phyloP scores from a whole-genome alignment of 2,113 vertebrate genomes.

The Gasterosteus aculeatus region DNA sequence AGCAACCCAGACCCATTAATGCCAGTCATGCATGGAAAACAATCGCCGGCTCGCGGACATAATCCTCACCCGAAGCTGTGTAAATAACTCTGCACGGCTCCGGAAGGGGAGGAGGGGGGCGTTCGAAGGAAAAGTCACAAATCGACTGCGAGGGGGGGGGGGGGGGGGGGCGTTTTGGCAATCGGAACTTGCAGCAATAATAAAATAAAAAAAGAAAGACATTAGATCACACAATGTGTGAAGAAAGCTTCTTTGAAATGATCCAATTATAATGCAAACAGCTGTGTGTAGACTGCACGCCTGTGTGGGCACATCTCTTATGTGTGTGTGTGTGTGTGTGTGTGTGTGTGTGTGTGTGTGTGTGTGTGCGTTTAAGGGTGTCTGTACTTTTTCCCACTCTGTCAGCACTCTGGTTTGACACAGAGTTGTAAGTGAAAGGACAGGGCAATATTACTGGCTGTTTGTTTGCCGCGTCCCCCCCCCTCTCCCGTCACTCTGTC shows the following conservation, averaged over 20 bases:
- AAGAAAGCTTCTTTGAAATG: constrained; percentile 38
- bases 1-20: constrained; percentile 66
- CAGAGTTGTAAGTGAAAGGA: constrained; percentile 60
- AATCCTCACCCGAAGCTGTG: constrained; percentile 67
- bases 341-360: neutral
- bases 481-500: constrained; percentile 64
- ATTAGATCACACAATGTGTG: constrained; percentile 39
- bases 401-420: constrained; percentile 68
- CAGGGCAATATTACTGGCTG: constrained; percentile 70
- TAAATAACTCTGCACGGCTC: constrained; percentile 60
- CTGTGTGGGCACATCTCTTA: neutral
- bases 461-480: constrained; percentile 66
- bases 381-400: constrained; percentile 55
- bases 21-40: constrained; percentile 71
- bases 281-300: constrained; percentile 9
- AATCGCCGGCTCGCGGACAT: constrained; percentile 58
- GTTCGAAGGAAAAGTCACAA: constrained; percentile 48
- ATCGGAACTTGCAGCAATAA: constrained; percentile 27
- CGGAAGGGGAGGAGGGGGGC: constrained; percentile 33
- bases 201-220: constrained; percentile 11
- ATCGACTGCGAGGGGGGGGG: constrained; percentile 40
- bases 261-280: constrained; percentile 55
- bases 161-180: constrained; percentile 37
- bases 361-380: constrained; percentile 21
- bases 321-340: neutral